phyloP scores from a whole-genome alignment of 2,113 vertebrate genomes.

The Irena cyanogastra region DNA sequence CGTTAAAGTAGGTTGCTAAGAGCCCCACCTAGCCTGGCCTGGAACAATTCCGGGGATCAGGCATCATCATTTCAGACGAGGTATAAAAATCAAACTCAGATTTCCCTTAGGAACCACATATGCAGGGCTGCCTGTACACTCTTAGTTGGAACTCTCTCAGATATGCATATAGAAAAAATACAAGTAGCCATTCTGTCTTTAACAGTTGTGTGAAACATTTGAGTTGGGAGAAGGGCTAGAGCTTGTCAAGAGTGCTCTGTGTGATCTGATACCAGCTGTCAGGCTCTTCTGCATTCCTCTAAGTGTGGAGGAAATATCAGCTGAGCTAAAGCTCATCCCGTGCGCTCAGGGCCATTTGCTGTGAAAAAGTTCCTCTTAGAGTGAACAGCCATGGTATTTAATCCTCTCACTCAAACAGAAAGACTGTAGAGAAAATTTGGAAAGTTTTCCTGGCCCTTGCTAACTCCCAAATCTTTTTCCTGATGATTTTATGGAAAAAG shows the following conservation, averaged over 20 bases:
- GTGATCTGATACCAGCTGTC: not conserved
- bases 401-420: not conserved
- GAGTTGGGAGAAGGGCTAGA: not conserved
- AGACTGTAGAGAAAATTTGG: accelerated
- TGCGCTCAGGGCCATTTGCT: not conserved
- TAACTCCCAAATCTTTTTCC: not conserved
- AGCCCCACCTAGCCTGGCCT: not conserved
- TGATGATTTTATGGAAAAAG: not conserved
- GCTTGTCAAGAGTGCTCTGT: not conserved
- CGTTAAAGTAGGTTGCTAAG: not conserved
- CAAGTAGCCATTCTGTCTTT: not conserved
- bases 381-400: not conserved
- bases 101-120: not conserved
- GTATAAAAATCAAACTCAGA: not conserved
- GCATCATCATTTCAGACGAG: not conserved
- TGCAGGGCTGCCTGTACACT: not conserved
- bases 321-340: not conserved
- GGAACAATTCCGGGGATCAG: not conserved
- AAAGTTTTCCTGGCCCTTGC: not conserved
- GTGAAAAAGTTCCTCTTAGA: not conserved
- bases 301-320: not conserved
- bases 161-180: not conserved
- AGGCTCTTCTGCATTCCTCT: not conserved
- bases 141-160: not conserved
- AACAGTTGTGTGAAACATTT: not conserved